Evolutionary conservation across 2,888 invertebrate species (phyloP).

Genomic region (Ochropacha duplaris): DNA sequence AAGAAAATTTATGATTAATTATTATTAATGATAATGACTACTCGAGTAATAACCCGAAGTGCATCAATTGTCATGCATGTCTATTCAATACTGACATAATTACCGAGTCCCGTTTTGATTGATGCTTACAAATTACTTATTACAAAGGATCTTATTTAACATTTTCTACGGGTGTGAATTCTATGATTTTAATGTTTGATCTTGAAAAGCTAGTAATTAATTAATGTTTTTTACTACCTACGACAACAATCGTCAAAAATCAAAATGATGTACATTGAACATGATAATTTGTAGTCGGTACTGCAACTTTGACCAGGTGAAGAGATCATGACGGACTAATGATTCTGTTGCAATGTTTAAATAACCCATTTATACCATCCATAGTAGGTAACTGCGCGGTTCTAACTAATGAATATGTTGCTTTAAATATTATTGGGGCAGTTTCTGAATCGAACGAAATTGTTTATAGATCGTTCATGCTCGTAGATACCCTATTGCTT

Average conservation of each 20-base stretch:
- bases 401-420: slow-evolving; percentile 28
- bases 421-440: neutral
- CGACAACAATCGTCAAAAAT: too few species aligned
- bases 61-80: neutral
- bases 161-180: neutral
- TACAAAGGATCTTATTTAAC: neutral
- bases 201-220: neutral
- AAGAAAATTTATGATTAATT: neutral
- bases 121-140: neutral
- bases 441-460: neutral
- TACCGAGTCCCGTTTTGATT: neutral
- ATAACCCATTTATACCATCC: slow-evolving; percentile 54
- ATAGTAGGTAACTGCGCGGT: slow-evolving; percentile 28
- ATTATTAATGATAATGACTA: neutral
- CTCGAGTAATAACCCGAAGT: neutral
- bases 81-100: neutral
- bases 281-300: slow-evolving; percentile 14
- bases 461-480: neutral
- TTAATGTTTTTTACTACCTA: too few species aligned
- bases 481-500: neutral
- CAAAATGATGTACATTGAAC: neutral
- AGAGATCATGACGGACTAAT: slow-evolving; percentile 40
- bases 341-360: slow-evolving; percentile 53
- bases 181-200: neutral
- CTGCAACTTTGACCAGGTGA: slow-evolving; percentile 27